phyloP scores from a whole-genome alignment of 2,113 vertebrate species.

The Saimiri boliviensis region DNA sequence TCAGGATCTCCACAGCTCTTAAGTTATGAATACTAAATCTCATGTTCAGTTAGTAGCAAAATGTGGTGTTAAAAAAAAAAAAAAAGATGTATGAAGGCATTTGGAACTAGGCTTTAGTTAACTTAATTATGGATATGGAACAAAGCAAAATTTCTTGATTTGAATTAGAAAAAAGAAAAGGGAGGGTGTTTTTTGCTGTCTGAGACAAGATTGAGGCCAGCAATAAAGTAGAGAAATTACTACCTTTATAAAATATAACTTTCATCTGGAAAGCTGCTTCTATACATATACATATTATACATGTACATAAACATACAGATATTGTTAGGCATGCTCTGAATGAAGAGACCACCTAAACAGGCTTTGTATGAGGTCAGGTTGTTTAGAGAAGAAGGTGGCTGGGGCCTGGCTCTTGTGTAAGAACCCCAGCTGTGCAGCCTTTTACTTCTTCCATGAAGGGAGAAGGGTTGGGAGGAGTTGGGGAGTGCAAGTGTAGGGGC shows the following conservation, averaged over 20 bases:
- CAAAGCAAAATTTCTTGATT: conserved; percentile 20
- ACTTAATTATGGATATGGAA: background rate
- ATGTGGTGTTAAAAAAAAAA: conserved; percentile 1
- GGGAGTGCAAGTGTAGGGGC: too few species aligned
- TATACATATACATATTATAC: too few species aligned
- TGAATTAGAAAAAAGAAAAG: background rate
- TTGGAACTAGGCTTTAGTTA: conserved; percentile 38
- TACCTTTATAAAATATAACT: background rate
- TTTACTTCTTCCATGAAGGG: too few species aligned
- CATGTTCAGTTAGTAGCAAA: background rate
- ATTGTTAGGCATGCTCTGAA: too few species aligned
- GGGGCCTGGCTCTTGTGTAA: too few species aligned
- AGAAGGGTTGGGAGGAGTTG: too few species aligned
- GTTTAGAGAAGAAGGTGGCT: too few species aligned
- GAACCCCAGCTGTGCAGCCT: too few species aligned
- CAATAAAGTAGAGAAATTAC: conserved; percentile 18
- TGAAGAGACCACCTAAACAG: too few species aligned
- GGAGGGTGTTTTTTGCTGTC: background rate
- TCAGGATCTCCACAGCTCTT: background rate
- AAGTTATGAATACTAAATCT: background rate
- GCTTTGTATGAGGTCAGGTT: too few species aligned
- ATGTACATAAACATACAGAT: too few species aligned
- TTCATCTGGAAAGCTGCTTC: background rate
- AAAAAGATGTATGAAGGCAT: conserved; percentile 35
- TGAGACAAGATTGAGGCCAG: background rate